Evolutionary conservation across 2,797 vertebrate genomes (phyloP).

Genomic region (Acestrorhynchus altus): DNA sequence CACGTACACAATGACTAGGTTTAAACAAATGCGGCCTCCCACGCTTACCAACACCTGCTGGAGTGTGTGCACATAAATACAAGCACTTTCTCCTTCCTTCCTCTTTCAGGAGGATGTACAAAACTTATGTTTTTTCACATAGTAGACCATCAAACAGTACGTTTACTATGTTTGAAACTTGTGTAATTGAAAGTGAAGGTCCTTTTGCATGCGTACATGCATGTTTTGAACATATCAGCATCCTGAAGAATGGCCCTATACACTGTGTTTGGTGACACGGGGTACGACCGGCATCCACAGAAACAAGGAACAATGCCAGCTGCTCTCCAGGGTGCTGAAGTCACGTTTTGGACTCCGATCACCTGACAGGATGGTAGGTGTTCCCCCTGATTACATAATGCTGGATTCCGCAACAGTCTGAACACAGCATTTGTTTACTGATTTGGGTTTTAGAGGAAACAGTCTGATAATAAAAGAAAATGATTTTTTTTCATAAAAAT

Average conservation of each 20-base stretch:
- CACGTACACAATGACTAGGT: slow-evolving; percentile 47
- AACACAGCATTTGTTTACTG: too few species aligned
- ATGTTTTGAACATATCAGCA: not conserved
- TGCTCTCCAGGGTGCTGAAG: slow-evolving; percentile 11
- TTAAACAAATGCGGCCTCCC: slow-evolving; percentile 55
- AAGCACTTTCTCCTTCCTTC: slow-evolving; percentile 18
- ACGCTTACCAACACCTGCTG: slow-evolving; percentile 49
- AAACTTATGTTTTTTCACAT: not conserved
- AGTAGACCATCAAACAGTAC: not conserved
- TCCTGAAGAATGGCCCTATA: not conserved
- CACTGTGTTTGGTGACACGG: not conserved
- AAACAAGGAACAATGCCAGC: not conserved
- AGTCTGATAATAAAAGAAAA: too few species aligned
- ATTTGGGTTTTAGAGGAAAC: too few species aligned
- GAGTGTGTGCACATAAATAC: slow-evolving; percentile 20
- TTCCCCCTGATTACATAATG: not conserved
- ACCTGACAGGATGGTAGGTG: not conserved
- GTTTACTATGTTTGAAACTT: too few species aligned
- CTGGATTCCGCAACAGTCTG: too few species aligned
- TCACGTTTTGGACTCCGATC: not conserved
- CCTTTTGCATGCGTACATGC: too few species aligned
- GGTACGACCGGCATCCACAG: not conserved
- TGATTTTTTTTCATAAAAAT: too few species aligned
- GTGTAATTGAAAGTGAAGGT: too few species aligned
- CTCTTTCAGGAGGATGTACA: slow-evolving; percentile 28